Evolutionary conservation across 2,797 vertebrate genomes (phyloP).

Genomic region (Leptodactylus fallax): DNA sequence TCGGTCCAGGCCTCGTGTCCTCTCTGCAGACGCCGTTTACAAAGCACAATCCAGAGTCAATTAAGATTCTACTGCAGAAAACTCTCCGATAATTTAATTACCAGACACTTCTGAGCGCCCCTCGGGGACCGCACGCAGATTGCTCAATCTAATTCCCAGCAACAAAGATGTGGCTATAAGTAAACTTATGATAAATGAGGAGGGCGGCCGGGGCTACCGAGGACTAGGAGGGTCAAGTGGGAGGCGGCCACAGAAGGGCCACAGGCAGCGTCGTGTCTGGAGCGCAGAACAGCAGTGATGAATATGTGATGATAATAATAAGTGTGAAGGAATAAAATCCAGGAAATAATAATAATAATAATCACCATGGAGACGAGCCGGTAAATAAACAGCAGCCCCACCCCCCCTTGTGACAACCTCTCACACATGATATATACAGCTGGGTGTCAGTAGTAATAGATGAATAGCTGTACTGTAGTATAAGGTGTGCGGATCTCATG

Average conservation of each 20-base stretch:
- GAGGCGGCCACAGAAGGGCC: neutral
- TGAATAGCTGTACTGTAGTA: no score
- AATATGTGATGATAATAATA: neutral
- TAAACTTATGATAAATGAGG: constrained; percentile 74
- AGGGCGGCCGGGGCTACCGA: constrained; percentile 36
- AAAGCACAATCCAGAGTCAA: constrained; percentile 73
- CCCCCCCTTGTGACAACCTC: no score
- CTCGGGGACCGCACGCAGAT: constrained; percentile 72
- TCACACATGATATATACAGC: no score
- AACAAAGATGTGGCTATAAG: constrained; percentile 73
- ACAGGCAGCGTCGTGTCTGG: neutral
- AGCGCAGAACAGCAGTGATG: neutral
- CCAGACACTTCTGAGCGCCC: constrained; percentile 72
- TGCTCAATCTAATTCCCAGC: constrained; percentile 76
- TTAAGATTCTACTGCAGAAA: constrained; percentile 75
- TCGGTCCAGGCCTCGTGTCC: constrained; percentile 65
- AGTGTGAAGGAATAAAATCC: neutral
- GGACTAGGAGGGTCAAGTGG: constrained; percentile 56
- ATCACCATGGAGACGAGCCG: neutral
- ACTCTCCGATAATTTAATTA: constrained; percentile 79
- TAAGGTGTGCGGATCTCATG: no score
- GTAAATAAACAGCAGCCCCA: neutral
- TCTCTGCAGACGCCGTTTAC: constrained; percentile 56
- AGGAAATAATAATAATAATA: no score
- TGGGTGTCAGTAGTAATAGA: no score